Conservation (phyloP, 2,888 invertebrate species). For the Odontothrips loti region DNA sequence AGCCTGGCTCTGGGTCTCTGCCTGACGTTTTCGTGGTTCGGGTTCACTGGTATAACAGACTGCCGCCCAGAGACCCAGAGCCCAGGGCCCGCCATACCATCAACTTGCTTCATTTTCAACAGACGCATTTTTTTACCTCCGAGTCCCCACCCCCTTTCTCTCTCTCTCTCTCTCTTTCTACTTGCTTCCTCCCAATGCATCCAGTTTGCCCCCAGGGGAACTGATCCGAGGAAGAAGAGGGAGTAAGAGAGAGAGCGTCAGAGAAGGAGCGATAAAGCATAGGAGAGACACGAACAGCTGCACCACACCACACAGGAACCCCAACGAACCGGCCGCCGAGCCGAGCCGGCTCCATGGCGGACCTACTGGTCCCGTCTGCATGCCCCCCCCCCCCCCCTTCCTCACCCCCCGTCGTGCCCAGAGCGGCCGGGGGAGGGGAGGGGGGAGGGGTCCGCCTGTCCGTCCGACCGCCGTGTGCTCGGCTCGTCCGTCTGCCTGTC, state of each 20-base stretch:
- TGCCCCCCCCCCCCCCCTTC: background rate
- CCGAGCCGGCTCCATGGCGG: background rate
- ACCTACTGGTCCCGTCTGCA: background rate
- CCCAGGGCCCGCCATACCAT: background rate
- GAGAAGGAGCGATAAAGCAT: slow-evolving; percentile 29
- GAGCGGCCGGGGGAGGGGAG: background rate
- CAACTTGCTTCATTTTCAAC: slow-evolving; percentile 20
- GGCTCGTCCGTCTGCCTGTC: slow-evolving; percentile 8
- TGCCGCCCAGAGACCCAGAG: background rate
- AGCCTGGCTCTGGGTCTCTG: too few relatives aligned
- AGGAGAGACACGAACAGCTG: slow-evolving; percentile 30
- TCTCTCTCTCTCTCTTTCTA: background rate
- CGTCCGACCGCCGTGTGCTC: background rate
- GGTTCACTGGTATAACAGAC: too few relatives aligned
- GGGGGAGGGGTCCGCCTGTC: background rate
- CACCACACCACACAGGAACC: background rate
- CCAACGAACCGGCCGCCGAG: slow-evolving; percentile 1
- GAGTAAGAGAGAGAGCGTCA: slow-evolving; percentile 29
- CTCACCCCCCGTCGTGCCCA: background rate
- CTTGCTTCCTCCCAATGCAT: background rate
- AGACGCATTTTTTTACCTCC: slow-evolving; percentile 6
- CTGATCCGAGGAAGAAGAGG: slow-evolving; percentile 29
- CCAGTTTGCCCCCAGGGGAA: slow-evolving; percentile 7
- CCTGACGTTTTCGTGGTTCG: too few relatives aligned
- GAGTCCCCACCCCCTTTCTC: background rate